Evolutionary conservation across 2,113 vertebrate genomes (phyloP), one percentile per base, ranked within the genome.

Genomic region (Triplophysa dalaica): DNA sequence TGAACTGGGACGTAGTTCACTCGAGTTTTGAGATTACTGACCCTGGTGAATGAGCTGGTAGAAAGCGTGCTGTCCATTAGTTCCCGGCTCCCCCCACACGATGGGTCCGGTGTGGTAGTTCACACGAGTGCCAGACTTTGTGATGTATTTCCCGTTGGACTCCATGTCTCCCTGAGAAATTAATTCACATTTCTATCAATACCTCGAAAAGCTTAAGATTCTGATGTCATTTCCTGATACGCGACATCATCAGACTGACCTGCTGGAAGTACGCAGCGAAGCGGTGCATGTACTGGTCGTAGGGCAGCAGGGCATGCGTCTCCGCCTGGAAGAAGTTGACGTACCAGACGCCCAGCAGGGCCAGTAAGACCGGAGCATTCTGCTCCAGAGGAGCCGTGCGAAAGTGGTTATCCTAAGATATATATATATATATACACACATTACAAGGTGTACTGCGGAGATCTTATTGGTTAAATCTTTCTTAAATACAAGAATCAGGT

Each of bases 21-120:
- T 21, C 4, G 19, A 48, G 4, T 24, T 75, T 50, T 11, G 33
- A n/a, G 33, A 56, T 38, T 1, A 8, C 33, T 3, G 88, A 98
- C 97, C 98, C 94, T 99, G 97, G 88, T 99, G 98, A 86, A 99
- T 98, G 62, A 99, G 97, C 91, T 98, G 96, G 88, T 99, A 99
- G 90, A 99, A 99, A 26, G 98, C 98, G 10, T 99, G 98, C 82
- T 99, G 98, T 5, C 98, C 98, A 0, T 99, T 99, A 87, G 98
- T 99, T 80, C 98, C 98, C 0, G 98, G 98, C 74, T 99, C 98
- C 1, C 98, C 97, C 98, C 97, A 99, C 17, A 99, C 95, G 24
- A 99, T 97, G 26, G 98, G 98, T 38, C 98, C 97, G 0, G 98
- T 99, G 83, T 85, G 93, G 85, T 98, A 94, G 86, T 94, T 87